Conservation (phyloP, 2,888 invertebrate species). For the Spatulosminthurus flaviceps region DNA sequence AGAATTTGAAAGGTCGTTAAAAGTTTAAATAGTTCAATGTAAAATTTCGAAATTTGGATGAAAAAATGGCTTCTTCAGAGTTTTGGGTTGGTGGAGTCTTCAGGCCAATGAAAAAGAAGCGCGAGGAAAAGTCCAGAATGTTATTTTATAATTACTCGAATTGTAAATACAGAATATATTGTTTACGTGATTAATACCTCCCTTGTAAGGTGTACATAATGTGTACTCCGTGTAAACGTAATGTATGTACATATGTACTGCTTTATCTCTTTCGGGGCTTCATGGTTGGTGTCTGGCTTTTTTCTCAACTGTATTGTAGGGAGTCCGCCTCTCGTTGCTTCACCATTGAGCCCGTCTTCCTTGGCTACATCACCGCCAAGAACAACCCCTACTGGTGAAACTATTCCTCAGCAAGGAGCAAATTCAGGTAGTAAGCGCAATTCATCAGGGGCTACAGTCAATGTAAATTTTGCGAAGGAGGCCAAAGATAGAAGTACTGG, state of each 20-base stretch:
- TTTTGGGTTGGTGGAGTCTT: too few relatives aligned
- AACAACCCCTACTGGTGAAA: slow-evolving; percentile 11
- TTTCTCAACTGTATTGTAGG: slow-evolving; percentile 51
- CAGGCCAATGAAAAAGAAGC: too few relatives aligned
- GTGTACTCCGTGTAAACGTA: too few relatives aligned
- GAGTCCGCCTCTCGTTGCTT: slow-evolving; percentile 50
- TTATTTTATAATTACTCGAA: too few relatives aligned
- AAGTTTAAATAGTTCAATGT: too few relatives aligned
- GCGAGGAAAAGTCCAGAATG: too few relatives aligned
- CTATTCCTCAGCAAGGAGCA: background rate
- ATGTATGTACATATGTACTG: slow-evolving; percentile 27
- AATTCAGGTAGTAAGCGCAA: slow-evolving; percentile 20
- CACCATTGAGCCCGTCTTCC: slow-evolving; percentile 45
- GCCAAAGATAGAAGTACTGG: background rate
- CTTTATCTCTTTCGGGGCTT: slow-evolving; percentile 39
- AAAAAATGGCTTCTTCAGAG: too few relatives aligned
- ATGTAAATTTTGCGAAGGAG: background rate
- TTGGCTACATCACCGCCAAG: slow-evolving; percentile 37
- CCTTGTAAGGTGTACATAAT: too few relatives aligned
- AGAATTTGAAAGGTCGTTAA: too few relatives aligned
- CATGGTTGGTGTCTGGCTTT: slow-evolving; percentile 30
- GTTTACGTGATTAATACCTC: too few relatives aligned
- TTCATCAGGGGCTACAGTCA: slow-evolving; percentile 22
- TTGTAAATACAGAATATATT: too few relatives aligned
- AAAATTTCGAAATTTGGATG: too few relatives aligned